Conservation (phyloP, 2,113 vertebrate genomes). For the Tragelaphus buxtoni region DNA sequence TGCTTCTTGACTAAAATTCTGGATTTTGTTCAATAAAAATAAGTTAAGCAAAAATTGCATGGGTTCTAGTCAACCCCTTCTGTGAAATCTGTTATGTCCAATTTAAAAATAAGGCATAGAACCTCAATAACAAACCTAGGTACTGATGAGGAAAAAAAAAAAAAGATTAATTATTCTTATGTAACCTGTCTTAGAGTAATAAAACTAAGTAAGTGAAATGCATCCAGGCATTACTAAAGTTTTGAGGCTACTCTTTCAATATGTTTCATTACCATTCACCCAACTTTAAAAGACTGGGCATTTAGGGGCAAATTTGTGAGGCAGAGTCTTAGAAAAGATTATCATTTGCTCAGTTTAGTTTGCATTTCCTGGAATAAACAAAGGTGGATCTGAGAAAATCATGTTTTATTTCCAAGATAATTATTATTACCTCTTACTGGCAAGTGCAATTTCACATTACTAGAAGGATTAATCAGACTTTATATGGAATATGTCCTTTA, state of each 20-base stretch:
- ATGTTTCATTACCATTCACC: not conserved
- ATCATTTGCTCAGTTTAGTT: not conserved
- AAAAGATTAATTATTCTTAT: constrained; percentile 67
- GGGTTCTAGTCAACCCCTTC: constrained; percentile 75
- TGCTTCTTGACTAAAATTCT: constrained; percentile 76
- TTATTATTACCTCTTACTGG: not conserved
- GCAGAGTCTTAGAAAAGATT: constrained; percentile 23
- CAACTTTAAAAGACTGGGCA: not conserved
- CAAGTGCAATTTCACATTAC: not conserved
- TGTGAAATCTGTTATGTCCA: constrained; percentile 72
- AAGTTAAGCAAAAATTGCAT: constrained; percentile 77
- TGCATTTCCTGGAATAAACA: constrained; percentile 6
- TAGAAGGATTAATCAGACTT: not conserved
- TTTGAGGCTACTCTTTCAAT: not conserved
- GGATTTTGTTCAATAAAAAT: constrained; percentile 81
- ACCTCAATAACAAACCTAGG: constrained; percentile 73
- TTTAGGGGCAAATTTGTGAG: not conserved
- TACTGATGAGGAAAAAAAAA: constrained; percentile 64
- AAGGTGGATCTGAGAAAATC: not conserved
- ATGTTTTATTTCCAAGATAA: not conserved
- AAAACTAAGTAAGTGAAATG: constrained; percentile 18
- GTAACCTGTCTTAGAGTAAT: constrained; percentile 50
- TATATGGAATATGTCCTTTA: not conserved
- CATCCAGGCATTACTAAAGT: not conserved
- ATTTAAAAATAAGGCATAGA: constrained; percentile 78